Evolutionary conservation across 30 jellyfish, hydroid and myxozoan species (phyloP).

Genomic region (Aurelia sp.): DNA sequence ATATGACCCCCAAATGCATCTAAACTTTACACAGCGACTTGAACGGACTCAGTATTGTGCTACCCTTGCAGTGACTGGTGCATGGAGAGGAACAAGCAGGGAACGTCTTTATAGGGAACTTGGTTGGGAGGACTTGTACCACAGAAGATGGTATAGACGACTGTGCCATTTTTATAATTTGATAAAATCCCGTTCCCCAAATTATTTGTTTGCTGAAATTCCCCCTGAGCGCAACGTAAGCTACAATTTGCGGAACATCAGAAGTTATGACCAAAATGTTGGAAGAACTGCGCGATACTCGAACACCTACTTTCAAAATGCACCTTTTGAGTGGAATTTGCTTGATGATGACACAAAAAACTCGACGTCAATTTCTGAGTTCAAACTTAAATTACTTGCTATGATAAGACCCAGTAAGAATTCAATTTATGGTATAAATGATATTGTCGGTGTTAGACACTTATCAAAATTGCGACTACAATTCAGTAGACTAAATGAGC

Average conservation of each 20-base stretch:
- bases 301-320: slow-evolving; percentile 36
- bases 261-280: slow-evolving; percentile 21
- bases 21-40: slow-evolving; percentile 6
- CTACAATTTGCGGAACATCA: not conserved
- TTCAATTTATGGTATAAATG: not conserved
- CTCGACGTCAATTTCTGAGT: slow-evolving; percentile 28
- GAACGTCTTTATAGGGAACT: too few relatives aligned
- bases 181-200: slow-evolving; percentile 12
- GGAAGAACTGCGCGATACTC: slow-evolving; percentile 36
- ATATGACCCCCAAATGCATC: slow-evolving; percentile 49
- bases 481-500: slow-evolving; percentile 36
- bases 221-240: too few relatives aligned
- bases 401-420: slow-evolving; percentile 17
- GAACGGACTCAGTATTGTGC: not conserved
- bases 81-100: too few relatives aligned
- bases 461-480: slow-evolving; percentile 18
- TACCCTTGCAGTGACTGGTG: not conserved
- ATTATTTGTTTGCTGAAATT: too few relatives aligned
- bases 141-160: too few relatives aligned
- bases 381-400: slow-evolving; percentile 25
- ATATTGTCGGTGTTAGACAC: slow-evolving; percentile 13
- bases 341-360: slow-evolving; percentile 35
- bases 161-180: not conserved
- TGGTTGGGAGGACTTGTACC: too few relatives aligned
- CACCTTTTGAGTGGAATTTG: slow-evolving; percentile 56